phyloP scores from a whole-genome alignment of 2,797 vertebrate species.

The Molossus molossus region DNA sequence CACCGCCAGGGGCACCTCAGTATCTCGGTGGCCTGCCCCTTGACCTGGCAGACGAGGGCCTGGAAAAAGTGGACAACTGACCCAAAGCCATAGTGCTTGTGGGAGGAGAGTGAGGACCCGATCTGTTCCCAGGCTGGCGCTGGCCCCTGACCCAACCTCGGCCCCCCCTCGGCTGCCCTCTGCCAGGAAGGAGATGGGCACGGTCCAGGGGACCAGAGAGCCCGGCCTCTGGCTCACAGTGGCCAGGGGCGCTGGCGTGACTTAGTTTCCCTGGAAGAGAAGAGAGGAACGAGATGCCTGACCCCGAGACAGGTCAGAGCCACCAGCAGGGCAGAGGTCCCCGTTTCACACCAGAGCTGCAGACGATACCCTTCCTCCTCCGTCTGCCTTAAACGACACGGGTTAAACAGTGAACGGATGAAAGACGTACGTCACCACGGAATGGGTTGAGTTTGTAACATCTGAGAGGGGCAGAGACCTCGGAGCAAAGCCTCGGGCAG shows the following conservation, averaged over 20 bases:
- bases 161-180: accelerated
- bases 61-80: neutral
- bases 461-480: neutral
- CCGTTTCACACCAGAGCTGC: neutral
- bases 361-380: neutral
- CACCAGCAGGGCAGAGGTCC: neutral
- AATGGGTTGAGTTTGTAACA: neutral
- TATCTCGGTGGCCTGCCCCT: accelerated
- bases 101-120: too few species aligned
- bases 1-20: too few species aligned
- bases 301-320: neutral
- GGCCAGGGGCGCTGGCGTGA: accelerated
- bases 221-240: neutral
- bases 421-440: neutral
- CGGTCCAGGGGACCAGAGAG: accelerated
- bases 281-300: too few species aligned
- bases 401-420: neutral
- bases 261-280: neutral
- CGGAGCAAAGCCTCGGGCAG: neutral
- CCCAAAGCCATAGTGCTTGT: neutral
- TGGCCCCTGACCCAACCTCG: neutral
- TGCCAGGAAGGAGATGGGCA: accelerated
- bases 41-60: accelerated
- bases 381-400: neutral
- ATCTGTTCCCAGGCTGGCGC: too few species aligned